Conservation (phyloP, 2,888 invertebrate species). For the Hypena proboscidalis region DNA sequence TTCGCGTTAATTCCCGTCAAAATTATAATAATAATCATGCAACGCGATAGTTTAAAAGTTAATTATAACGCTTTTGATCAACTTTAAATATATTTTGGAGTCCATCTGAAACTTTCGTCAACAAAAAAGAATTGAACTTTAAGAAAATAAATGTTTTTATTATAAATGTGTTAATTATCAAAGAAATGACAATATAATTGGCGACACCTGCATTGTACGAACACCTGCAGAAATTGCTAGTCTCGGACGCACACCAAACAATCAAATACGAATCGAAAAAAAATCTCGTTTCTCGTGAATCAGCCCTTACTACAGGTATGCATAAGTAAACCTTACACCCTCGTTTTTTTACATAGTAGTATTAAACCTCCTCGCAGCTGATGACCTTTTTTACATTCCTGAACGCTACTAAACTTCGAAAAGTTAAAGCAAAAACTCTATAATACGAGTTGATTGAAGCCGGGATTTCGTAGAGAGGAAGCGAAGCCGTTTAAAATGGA, state of each 20-base stretch:
- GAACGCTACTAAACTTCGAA: conserved; percentile 45
- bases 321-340: conserved; percentile 28
- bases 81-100: too few species aligned
- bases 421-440: conserved; percentile 35
- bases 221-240: conserved; percentile 9
- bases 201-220: not conserved
- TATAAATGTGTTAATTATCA: too few species aligned
- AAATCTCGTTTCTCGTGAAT: conserved; percentile 2
- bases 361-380: conserved; percentile 32
- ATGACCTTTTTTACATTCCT: conserved; percentile 45
- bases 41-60: too few species aligned
- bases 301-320: conserved; percentile 26
- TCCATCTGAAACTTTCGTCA: too few species aligned
- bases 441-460: conserved; percentile 39
- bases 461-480: conserved; percentile 33
- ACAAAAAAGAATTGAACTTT: too few species aligned
- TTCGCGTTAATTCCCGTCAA: too few species aligned
- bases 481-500: conserved; percentile 33
- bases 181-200: too few species aligned
- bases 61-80: too few species aligned
- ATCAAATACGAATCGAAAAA: conserved; percentile 7
- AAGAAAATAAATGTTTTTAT: too few species aligned
- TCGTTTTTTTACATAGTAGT: conserved; percentile 19
- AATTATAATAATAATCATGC: too few species aligned
- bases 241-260: conserved; percentile 1